Conservation (phyloP, 2,888 invertebrate species). For the Tenthredo distinguenda region DNA sequence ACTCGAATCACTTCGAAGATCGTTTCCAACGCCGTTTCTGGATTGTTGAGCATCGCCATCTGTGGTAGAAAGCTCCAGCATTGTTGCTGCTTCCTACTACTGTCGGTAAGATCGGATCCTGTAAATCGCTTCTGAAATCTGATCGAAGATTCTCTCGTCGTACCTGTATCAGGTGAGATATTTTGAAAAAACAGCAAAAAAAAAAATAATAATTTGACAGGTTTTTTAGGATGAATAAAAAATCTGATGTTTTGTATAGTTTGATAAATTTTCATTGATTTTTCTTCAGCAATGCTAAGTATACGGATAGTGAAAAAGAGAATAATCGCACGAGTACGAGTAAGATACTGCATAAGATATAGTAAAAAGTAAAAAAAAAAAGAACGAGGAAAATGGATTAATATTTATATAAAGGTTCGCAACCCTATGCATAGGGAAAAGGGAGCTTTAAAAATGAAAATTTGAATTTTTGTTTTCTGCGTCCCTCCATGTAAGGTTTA, state of each 20-base stretch:
- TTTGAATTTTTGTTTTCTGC: not conserved
- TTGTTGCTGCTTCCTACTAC: not conserved
- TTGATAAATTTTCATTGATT: not conserved
- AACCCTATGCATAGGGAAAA: not conserved
- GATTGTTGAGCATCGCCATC: slow-evolving; percentile 28
- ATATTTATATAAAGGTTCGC: not conserved
- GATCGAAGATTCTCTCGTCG: not conserved
- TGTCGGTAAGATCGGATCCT: slow-evolving; percentile 6
- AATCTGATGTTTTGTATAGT: not conserved
- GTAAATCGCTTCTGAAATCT: not conserved
- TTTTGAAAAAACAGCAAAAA: not conserved
- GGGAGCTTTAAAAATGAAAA: not conserved
- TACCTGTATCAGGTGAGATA: not conserved
- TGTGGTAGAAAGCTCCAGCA: not conserved
- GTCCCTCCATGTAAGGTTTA: not conserved
- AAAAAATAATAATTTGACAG: not conserved
- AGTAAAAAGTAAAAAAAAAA: not conserved
- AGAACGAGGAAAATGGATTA: not conserved
- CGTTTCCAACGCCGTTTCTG: not conserved
- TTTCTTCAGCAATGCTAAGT: not conserved
- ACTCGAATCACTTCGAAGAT: not conserved
- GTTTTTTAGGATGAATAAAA: not conserved
- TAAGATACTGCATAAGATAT: not conserved
- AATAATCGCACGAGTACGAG: not conserved
- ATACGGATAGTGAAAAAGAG: not conserved